Base-by-base conservation (phyloP, 1,140 invertebrate species). In the Cherax quadricarinatus region DNA sequence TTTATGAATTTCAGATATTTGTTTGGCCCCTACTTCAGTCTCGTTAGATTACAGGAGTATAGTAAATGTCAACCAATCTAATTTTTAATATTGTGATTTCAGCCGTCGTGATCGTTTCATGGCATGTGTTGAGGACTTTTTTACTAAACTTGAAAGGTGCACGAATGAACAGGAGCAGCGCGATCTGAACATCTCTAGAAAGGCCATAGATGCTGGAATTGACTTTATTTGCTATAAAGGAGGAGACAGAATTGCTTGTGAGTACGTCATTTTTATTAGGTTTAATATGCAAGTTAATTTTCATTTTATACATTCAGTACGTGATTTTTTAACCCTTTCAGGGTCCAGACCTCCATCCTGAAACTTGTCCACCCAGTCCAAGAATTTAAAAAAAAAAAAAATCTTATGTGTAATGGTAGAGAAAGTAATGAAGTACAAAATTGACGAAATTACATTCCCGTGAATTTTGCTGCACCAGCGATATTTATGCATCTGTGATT, bases 191-290 rank as follows among this genome's bases (percentile, higher is more conserved):
- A 66, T 93, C 21, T 85, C 84, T 18, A 83, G 86, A 21, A 73
- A 82, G 51, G 93, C 90, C 16, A 81, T 93, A 24, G 79, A 92
- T 88, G 91, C 93, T 48, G 93, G 86, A 7, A 90, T 93, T 21
- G 91, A 93, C 73, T 93, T 93, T 86, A 86, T 87, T 16, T 93
- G 93, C 60, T 79, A 92, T 51, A 86, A 93, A 4, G 90, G 93
- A 84, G 93, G 93, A 16, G 93, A 93, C 70, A 70, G 91, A 66
- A 93, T 93, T 86, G 93, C 93, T 30, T 82, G 93, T 93, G 80
- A 91, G 86, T 89, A 79, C 70, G 5, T 70, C 3, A 70, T 1
- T 41, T 30, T 30, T 75, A 30, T n/a, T 75, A 75, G n/a, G 21
- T 75, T 21, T 30, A 70, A 3, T 70, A 70, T 70, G 18, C 4